A percentile compares a stretch with the other conserved stretches of the same genome.
These are phyloP conservation scores for Cephalopterus ornatus DNA, from an alignment of 2,113 vertebrate genomes.

Conservation along the genomic window DNA sequence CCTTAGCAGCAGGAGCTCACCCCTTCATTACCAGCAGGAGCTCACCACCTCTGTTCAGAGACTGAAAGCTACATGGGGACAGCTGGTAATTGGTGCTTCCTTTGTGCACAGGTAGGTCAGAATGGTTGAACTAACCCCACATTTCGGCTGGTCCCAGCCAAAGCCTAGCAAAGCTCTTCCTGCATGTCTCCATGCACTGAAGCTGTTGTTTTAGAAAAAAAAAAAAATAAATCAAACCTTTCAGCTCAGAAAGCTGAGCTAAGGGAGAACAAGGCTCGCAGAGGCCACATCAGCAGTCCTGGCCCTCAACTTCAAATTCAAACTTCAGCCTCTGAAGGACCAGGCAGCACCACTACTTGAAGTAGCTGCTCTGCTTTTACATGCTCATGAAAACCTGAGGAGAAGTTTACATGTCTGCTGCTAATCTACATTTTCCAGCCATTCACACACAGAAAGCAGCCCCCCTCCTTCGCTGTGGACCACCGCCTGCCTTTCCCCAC, in stretches of 20 bases:
- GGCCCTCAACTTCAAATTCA: neutral
- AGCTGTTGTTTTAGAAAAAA: neutral
- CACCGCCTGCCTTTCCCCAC: neutral
- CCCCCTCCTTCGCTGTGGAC: neutral
- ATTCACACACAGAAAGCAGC: accelerated
- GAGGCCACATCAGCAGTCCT: neutral
- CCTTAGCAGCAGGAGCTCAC: constrained; percentile 2
- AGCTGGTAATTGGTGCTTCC: neutral
- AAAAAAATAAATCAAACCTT: neutral
- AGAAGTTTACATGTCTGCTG: neutral
- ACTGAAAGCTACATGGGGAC: neutral
- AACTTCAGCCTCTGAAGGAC: neutral
- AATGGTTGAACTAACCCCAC: neutral
- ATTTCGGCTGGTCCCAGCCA: neutral
- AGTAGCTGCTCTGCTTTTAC: neutral
- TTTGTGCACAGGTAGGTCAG: neutral
- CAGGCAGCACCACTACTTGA: neutral
- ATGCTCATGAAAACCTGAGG: neutral
- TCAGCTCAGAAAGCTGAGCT: neutral
- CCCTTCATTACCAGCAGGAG: constrained; percentile 8
- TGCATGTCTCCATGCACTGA: accelerated
- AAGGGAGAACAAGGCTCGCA: neutral
- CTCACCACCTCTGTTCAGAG: neutral
- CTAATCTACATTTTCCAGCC: neutral
- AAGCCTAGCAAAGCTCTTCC: neutral